A percentile compares a stretch with the other conserved stretches of the same genome.
These are phyloP conservation scores for Scrobipalpa atriplicella DNA, from an alignment of 2,888 invertebrate species.

Conservation along the genomic window DNA sequence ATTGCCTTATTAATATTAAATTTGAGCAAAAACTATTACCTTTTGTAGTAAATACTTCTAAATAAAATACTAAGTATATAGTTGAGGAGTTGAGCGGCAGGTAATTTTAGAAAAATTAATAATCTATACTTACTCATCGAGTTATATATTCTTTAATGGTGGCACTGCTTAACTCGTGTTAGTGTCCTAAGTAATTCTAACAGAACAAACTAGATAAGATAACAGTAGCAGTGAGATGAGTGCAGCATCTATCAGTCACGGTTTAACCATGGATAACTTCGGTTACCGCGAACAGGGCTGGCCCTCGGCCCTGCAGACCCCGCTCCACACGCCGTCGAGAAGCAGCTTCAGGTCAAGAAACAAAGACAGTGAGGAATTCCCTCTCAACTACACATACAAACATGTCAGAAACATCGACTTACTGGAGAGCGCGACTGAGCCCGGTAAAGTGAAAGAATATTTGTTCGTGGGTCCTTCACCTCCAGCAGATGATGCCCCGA, in stretches of 20 bases:
- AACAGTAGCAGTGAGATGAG: conserved; percentile 42
- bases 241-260: conserved; percentile 55
- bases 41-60: too few species aligned
- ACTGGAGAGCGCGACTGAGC: conserved; percentile 84
- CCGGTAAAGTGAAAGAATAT: conserved; percentile 82
- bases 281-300: conserved; percentile 84
- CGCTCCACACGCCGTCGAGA: conserved; percentile 54
- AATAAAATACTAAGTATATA: too few species aligned
- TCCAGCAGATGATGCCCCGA: conserved; percentile 90
- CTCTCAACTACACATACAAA: conserved; percentile 70
- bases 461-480: conserved; percentile 91
- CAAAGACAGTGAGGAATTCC: conserved; percentile 80
- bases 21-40: too few species aligned
- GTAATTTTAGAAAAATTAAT: too few species aligned
- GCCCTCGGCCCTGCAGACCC: conserved; percentile 66
- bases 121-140: too few species aligned
- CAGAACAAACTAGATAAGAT: conserved; percentile 73
- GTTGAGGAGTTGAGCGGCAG: too few species aligned
- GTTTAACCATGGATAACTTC: conserved; percentile 83
- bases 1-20: too few species aligned
- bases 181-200: conserved; percentile 41
- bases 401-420: conserved; percentile 72
- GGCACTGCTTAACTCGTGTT: not conserved
- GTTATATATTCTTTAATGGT: not conserved
- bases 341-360: conserved; percentile 73